phyloP scores from a whole-genome alignment of 2,113 vertebrate species.

The Ictidomys tridecemlineatus region DNA sequence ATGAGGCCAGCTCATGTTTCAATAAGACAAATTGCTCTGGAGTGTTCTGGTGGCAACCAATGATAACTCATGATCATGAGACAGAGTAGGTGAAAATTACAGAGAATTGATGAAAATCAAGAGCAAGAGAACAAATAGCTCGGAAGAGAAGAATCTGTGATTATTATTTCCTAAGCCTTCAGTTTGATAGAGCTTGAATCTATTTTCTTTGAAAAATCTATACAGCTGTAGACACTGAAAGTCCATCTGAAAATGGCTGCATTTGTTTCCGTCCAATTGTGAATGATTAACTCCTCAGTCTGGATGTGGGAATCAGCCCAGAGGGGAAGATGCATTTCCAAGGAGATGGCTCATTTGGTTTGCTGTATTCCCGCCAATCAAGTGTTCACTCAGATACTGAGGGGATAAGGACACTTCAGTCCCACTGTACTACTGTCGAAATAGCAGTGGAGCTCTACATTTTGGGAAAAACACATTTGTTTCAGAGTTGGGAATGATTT shows the following conservation, averaged over 20 bases:
- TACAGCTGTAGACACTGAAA: slow-evolving; percentile 40
- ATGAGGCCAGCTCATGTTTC: slow-evolving; percentile 93
- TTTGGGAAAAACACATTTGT: neutral
- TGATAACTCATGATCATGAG: slow-evolving; percentile 99
- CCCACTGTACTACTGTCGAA: neutral
- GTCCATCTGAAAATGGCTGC: slow-evolving; percentile 78
- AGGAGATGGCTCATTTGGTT: neutral
- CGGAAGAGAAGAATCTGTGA: slow-evolving; percentile 92
- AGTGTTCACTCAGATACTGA: neutral
- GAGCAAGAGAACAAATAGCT: slow-evolving; percentile 94
- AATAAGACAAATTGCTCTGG: slow-evolving; percentile 97
- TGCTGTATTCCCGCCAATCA: neutral
- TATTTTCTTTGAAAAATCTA: slow-evolving; percentile 86
- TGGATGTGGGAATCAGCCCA: neutral
- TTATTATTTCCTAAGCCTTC: slow-evolving; percentile 82
- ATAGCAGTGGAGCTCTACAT: neutral
- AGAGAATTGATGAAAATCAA: slow-evolving; percentile 96
- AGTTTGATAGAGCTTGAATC: slow-evolving; percentile 79
- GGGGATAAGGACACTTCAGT: neutral
- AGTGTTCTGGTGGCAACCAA: slow-evolving; percentile 95
- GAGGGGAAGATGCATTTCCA: slow-evolving; percentile 37
- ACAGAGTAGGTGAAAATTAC: slow-evolving; percentile 93
- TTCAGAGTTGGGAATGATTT: neutral
- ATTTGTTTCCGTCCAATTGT: slow-evolving; percentile 80
- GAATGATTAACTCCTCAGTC: slow-evolving; percentile 78